Percentiles rank a stretch among this genome's conserved stretches.
Evolutionary conservation across 2,888 invertebrate species (phyloP).

Genomic region (Monopis laevigella): DNA sequence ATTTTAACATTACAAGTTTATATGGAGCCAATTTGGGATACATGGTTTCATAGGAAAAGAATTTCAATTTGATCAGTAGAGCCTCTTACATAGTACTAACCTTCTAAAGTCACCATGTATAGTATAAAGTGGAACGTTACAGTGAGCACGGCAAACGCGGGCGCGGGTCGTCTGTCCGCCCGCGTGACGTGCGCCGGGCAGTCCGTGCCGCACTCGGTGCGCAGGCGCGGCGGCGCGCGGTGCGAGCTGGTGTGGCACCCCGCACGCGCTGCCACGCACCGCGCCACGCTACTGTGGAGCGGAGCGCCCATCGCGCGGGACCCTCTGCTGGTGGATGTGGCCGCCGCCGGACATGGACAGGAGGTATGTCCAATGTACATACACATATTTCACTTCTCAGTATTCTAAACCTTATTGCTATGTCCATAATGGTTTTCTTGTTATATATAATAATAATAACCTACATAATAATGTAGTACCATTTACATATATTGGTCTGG

Average conservation of each 20-base stretch:
- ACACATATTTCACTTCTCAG: not conserved
- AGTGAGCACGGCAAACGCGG: constrained; percentile 83
- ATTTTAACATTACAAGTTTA: too few species aligned
- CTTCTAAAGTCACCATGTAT: too few species aligned
- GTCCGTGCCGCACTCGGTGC: constrained; percentile 83
- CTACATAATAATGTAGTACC: too few species aligned
- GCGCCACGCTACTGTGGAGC: constrained; percentile 86
- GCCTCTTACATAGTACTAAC: too few species aligned
- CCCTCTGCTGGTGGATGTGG: constrained; percentile 65
- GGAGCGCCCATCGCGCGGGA: constrained; percentile 74
- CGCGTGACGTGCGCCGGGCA: constrained; percentile 83
- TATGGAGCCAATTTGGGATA: too few species aligned
- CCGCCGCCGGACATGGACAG: constrained; percentile 74
- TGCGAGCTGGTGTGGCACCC: constrained; percentile 92
- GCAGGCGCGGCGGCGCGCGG: constrained; percentile 74
- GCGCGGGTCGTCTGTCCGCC: constrained; percentile 84
- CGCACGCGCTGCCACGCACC: constrained; percentile 85
- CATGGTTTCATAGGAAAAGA: too few species aligned
- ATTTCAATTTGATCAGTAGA: not conserved
- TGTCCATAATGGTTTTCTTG: too few species aligned
- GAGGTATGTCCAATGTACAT: constrained; percentile 49
- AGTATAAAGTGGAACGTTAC: too few species aligned
- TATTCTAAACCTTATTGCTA: too few species aligned
- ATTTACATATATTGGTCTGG: too few species aligned
- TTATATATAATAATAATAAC: too few species aligned